phyloP scores from a whole-genome alignment of 1,140 invertebrate genomes.

The Drosophila willistoni region DNA sequence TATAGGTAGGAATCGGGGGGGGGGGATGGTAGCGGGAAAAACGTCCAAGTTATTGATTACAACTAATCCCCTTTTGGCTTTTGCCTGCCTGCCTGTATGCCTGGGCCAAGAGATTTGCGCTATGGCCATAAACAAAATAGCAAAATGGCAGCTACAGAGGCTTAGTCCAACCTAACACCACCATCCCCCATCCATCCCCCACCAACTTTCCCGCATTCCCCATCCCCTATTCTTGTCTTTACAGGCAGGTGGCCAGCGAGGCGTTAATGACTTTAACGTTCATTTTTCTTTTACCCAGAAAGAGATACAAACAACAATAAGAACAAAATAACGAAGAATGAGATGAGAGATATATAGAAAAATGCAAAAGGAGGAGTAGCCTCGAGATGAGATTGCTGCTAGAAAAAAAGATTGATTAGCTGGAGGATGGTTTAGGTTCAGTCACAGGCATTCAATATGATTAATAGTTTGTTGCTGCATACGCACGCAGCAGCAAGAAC shows the following conservation, averaged over 20 bases:
- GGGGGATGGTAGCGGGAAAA: background rate
- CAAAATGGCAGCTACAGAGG: constrained; percentile 62
- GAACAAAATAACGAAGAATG: background rate
- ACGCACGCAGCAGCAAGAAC: constrained; percentile 66
- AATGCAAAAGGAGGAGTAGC: background rate
- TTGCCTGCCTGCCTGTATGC: constrained; percentile 64
- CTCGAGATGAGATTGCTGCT: constrained; percentile 54
- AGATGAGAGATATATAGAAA: background rate
- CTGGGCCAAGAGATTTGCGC: constrained; percentile 58
- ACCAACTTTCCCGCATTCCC: background rate
- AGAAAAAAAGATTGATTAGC: constrained; percentile 76
- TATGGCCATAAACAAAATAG: constrained; percentile 74
- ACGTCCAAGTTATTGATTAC: constrained; percentile 75
- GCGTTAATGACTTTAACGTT: constrained; percentile 78
- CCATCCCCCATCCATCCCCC: no score
- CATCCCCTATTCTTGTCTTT: background rate
- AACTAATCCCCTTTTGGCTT: constrained; percentile 80
- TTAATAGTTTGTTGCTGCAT: constrained; percentile 78
- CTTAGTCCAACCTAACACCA: constrained; percentile 42
- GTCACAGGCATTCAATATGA: constrained; percentile 69
- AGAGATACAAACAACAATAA: background rate
- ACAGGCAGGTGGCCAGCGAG: constrained; percentile 68
- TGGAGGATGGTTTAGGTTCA: constrained; percentile 35
- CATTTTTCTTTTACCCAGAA: constrained; percentile 63
- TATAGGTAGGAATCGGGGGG: background rate